A percentile compares a stretch with the other conserved stretches of the same genome.
Evolutionary conservation across 2,888 invertebrate genomes (phyloP).

Genomic region (Biston stratarius): DNA sequence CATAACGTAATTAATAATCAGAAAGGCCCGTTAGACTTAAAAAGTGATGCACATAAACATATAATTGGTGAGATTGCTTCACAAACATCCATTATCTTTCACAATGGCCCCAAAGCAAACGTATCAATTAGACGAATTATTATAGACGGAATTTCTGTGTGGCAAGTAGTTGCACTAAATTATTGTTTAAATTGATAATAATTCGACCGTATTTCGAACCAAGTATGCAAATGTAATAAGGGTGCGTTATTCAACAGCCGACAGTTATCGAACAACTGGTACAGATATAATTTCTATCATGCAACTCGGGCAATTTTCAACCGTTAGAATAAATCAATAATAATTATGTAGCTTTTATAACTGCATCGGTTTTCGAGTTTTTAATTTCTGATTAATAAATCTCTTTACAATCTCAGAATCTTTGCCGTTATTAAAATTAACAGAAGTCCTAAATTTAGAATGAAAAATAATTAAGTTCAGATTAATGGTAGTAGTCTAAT

Average conservation of each 20-base stretch:
- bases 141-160: conserved; percentile 51
- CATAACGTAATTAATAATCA: conserved; percentile 47
- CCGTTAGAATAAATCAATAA: conserved; percentile 17
- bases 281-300: conserved; percentile 41
- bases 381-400: not conserved
- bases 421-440: not conserved
- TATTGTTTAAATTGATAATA: conserved; percentile 57
- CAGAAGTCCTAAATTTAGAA: not conserved
- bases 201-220: conserved; percentile 47
- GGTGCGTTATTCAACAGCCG: conserved; percentile 55
- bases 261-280: conserved; percentile 54
- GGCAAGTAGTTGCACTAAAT: conserved; percentile 50
- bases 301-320: conserved; percentile 26
- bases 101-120: conserved; percentile 61
- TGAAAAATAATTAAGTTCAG: not conserved
- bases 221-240: conserved; percentile 64
- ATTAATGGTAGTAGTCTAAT: not conserved
- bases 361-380: conserved; percentile 5
- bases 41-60: conserved; percentile 44
- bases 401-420: too few relatives aligned
- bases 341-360: conserved; percentile 1
- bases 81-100: conserved; percentile 56
- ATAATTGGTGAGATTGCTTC: conserved; percentile 53
- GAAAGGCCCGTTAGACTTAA: conserved; percentile 44
- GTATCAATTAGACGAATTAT: conserved; percentile 60